phyloP scores from a whole-genome alignment of 2,113 vertebrate genomes.

The Dasyurus viverrinus region DNA sequence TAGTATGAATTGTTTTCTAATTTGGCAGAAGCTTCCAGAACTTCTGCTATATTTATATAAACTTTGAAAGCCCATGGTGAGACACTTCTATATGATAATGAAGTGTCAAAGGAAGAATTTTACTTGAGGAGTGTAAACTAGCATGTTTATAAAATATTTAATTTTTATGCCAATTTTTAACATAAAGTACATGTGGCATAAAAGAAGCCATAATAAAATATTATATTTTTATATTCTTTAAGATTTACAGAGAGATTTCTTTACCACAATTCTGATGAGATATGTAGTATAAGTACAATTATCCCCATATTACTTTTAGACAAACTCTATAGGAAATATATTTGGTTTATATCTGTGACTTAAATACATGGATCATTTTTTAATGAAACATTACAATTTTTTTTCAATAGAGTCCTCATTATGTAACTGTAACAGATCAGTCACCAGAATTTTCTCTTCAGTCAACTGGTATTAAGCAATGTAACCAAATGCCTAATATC shows the following conservation, averaged over 20 bases:
- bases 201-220: not conserved
- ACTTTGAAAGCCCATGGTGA: not conserved
- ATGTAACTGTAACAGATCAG: not conserved
- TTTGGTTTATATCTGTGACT: conserved; percentile 42
- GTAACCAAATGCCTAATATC: not conserved
- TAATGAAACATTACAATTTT: conserved; percentile 48
- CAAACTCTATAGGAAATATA: conserved; percentile 13
- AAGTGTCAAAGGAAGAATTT: not conserved
- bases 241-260: not conserved
- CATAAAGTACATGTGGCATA: not conserved
- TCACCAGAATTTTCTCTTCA: not conserved
- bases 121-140: not conserved
- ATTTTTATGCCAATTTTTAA: not conserved
- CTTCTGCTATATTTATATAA: not conserved
- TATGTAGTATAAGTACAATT: not conserved
- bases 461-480: not conserved
- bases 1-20: not conserved
- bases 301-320: not conserved
- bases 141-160: not conserved
- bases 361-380: not conserved
- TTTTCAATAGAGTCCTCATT: conserved; percentile 63
- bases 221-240: not conserved
- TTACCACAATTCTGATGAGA: not conserved
- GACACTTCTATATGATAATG: not conserved
- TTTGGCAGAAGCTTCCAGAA: not conserved